Conservation (phyloP, 2,113 vertebrate genomes). For the Microtus richardsoni region DNA sequence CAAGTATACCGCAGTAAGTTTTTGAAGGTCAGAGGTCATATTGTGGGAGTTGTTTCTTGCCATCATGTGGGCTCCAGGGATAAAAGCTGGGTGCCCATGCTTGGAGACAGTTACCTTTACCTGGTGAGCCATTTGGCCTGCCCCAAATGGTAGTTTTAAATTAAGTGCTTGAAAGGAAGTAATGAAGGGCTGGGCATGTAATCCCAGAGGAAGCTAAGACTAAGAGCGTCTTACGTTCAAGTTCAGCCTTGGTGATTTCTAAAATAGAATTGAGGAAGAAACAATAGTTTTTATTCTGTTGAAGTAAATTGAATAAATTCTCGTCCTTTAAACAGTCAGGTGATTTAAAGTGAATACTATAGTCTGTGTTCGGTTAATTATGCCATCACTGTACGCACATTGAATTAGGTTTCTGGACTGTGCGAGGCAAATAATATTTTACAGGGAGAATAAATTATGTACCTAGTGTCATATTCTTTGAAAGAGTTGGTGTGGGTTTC, state of each 20-base stretch:
- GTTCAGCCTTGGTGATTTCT: neutral
- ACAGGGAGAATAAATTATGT: neutral
- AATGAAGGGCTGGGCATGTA: neutral
- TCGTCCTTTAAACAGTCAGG: slow-evolving; percentile 7
- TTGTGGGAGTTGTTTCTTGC: neutral
- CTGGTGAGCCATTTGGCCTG: neutral
- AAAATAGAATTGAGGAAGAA: neutral
- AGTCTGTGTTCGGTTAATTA: neutral
- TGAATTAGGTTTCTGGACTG: neutral
- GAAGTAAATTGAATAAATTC: slow-evolving; percentile 45
- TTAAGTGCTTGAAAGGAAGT: slow-evolving; percentile 15
- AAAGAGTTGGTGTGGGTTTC: neutral
- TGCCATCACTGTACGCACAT: neutral
- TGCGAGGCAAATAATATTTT: neutral
- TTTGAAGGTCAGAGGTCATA: neutral
- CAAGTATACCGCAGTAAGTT: neutral
- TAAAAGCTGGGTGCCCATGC: neutral
- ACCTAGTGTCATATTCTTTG: neutral
- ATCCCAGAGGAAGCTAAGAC: neutral
- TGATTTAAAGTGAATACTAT: neutral
- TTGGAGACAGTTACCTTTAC: neutral
- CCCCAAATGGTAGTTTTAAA: neutral
- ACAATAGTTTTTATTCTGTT: slow-evolving; percentile 33
- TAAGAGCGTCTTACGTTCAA: neutral
- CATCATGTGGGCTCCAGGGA: neutral